Conservation (phyloP, 37 sponge, comb jelly and placozoan genomes). For the Geodia barretti region DNA sequence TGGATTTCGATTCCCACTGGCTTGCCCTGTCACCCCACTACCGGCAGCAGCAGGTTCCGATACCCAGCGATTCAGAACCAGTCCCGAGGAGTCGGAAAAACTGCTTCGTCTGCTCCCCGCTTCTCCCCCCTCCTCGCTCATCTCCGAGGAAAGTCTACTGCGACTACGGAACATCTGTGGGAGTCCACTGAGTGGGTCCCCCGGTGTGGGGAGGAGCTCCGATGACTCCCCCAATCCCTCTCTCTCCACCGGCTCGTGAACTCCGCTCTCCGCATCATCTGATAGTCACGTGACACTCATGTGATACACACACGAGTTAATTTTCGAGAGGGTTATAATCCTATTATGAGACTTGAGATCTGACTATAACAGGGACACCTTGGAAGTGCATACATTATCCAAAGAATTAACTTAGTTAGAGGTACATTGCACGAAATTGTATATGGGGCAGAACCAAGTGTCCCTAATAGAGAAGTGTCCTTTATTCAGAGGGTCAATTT, state of each 20-base stretch:
- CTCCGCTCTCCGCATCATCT: constrained; percentile 14
- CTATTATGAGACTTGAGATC: no score
- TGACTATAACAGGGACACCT: no score
- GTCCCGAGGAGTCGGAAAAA: constrained; percentile 19
- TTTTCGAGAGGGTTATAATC: no score
- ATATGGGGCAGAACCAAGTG: no score
- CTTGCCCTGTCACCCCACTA: no score
- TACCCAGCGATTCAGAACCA: no score
- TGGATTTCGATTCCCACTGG: no score
- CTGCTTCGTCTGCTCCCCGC: constrained; percentile 17
- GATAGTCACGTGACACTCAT: not conserved
- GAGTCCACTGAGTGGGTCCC: constrained; percentile 30
- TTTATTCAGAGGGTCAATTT: not conserved
- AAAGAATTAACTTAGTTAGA: no score
- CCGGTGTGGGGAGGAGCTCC: not conserved
- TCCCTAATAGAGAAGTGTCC: no score
- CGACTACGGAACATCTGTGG: constrained; percentile 25
- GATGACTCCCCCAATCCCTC: not conserved
- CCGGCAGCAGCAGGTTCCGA: no score
- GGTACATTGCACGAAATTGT: no score
- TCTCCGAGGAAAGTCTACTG: not conserved
- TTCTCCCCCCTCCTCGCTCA: constrained; percentile 33
- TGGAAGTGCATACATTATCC: no score
- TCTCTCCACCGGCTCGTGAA: not conserved
- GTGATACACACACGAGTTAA: not conserved